phyloP scores from a whole-genome alignment of 2,113 vertebrate genomes.

The Guaruba guarouba region DNA sequence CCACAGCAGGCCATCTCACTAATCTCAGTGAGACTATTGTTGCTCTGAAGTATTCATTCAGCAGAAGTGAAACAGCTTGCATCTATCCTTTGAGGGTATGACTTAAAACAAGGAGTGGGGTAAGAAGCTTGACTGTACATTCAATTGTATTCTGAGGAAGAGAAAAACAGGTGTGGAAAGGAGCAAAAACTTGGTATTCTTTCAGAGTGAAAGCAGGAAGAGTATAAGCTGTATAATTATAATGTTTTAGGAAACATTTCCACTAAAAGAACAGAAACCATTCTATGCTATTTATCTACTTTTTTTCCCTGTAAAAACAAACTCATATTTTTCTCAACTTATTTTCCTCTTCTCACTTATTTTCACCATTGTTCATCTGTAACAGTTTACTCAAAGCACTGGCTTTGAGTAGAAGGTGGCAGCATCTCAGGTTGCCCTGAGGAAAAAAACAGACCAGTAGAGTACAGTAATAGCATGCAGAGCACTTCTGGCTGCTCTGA shows the following conservation, averaged over 20 bases:
- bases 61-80: neutral
- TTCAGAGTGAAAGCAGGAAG: neutral
- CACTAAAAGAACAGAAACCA: neutral
- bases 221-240: neutral
- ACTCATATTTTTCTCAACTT: neutral
- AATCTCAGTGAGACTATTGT: neutral
- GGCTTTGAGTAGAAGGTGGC: neutral
- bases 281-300: neutral
- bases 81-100: neutral
- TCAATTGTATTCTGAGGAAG: neutral
- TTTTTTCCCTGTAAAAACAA: neutral
- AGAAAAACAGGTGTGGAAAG: neutral
- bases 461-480: neutral
- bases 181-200: neutral
- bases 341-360: neutral
- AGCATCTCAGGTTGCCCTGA: neutral
- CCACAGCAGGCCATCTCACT: neutral
- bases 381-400: neutral
- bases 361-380: neutral
- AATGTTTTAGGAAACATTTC: neutral
- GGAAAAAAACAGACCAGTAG: neutral
- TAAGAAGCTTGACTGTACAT: neutral
- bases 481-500: neutral
- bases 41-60: neutral
- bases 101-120: neutral